These are phyloP conservation scores for Metaphire vulgaris DNA, from an alignment of 1,140 invertebrate species.

Conservation along the genomic window DNA sequence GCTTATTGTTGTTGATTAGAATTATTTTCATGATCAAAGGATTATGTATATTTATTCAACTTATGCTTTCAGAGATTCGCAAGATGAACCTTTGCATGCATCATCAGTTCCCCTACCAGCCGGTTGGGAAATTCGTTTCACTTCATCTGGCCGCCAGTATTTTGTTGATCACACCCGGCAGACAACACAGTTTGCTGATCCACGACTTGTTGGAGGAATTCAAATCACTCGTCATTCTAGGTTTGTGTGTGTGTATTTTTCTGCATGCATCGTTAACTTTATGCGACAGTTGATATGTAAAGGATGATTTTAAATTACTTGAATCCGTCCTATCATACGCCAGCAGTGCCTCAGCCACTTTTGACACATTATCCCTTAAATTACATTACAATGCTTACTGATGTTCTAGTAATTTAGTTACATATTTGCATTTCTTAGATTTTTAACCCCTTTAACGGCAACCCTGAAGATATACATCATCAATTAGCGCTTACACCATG, in stretches of 20 bases:
- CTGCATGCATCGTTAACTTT: background rate
- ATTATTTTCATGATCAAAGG: too few relatives aligned
- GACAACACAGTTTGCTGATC: conserved; percentile 91
- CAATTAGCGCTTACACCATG: too few relatives aligned
- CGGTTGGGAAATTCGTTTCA: conserved; percentile 91
- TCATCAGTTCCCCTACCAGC: conserved; percentile 72
- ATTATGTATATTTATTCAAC: too few relatives aligned
- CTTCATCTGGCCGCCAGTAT: conserved; percentile 79
- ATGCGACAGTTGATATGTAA: background rate
- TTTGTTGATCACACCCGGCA: conserved; percentile 95
- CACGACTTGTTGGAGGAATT: conserved; percentile 50
- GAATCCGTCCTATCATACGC: background rate
- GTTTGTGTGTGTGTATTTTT: background rate
- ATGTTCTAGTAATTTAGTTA: too few relatives aligned
- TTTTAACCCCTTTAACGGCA: too few relatives aligned
- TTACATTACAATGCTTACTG: background rate
- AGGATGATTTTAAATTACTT: background rate
- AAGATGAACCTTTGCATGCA: conserved; percentile 44
- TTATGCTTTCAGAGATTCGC: conserved; percentile 45
- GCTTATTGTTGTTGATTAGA: too few relatives aligned
- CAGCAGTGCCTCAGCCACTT: background rate
- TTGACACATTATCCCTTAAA: background rate
- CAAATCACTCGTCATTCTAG: conserved; percentile 40
- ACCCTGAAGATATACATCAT: too few relatives aligned
- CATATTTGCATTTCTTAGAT: too few relatives aligned